Base-by-base conservation (phyloP, 2,113 vertebrate species). In the Monopterus albus region DNA sequence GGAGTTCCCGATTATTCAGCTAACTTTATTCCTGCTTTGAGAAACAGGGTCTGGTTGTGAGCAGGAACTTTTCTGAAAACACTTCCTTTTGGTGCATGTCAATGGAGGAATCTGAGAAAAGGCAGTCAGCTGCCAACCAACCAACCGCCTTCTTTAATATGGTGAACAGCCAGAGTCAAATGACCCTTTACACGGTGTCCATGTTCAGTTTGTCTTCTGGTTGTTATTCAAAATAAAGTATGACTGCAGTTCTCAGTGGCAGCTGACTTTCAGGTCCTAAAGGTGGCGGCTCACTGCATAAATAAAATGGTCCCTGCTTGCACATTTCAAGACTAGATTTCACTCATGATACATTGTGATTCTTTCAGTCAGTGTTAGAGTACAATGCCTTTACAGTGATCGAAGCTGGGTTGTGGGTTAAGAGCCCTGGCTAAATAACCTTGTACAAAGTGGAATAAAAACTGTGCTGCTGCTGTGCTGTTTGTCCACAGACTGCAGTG, bases 401-500 rank as follows among this genome's bases (percentile, higher is more conserved):
- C 7, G n/a, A 15, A 8, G 25, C 9, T n/a, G n/a, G n/a, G n/a
- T n/a, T n/a, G n/a, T n/a, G n/a, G n/a, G n/a, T n/a, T n/a, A n/a
- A 33, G 18, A 36, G 9, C 26, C 10, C 1, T 17, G 18, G 20
- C 28, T 17, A n/a, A 51, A 40, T n/a, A n/a, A n/a, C n/a, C n/a
- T n/a, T n/a, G n/a, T 20, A 31, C 6, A 13, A 6, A 3, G 9
- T 7, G 55, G 3, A 55, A 45, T 7, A 29, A 28, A 50, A 72
- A 45, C 45, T 55, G 58, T 60, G 73, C 71, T 65, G 57, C 65
- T 79, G 83, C 72, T 75, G 71, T 45, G 26, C 29, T 65, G 55
- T 75, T 82, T 35, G 58, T 72, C 68, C 57, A 51, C 70, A 64
- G 73, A 78, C 65, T 79, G 74, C 39, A 83, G 40, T 46, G 46